A percentile compares a stretch with the other conserved stretches of the same genome.
Evolutionary conservation across 2,888 invertebrate genomes (phyloP).

Genomic region (Crepidodera aurea): DNA sequence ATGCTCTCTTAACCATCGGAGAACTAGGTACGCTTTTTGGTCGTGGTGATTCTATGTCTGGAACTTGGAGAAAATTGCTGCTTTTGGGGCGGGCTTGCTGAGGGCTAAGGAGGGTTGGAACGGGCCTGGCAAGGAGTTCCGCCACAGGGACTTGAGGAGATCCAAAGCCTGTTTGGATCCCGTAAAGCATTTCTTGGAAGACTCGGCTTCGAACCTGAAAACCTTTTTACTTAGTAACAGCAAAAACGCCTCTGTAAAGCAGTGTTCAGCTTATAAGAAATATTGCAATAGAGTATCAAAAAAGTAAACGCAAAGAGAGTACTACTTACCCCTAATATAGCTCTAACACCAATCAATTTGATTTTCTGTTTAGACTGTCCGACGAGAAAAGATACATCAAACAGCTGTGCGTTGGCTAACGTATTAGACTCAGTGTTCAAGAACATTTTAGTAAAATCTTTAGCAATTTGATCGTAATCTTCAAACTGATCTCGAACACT

Average conservation of each 20-base stretch:
- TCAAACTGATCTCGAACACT: conserved; percentile 94
- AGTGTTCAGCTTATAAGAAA: too few species aligned
- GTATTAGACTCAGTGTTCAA: conserved; percentile 83
- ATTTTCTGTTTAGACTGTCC: conserved; percentile 90
- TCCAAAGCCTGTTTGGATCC: conserved; percentile 92
- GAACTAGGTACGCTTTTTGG: conserved; percentile 94
- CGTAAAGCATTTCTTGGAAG: conserved; percentile 95
- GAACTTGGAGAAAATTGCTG: conserved; percentile 86
- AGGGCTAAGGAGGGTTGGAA: conserved; percentile 85
- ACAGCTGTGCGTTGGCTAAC: conserved; percentile 80
- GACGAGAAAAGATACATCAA: conserved; percentile 90
- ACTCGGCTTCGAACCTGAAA: conserved; percentile 71
- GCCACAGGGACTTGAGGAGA: conserved; percentile 93
- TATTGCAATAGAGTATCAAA: background rate
- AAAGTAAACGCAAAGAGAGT: background rate
- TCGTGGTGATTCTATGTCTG: conserved; percentile 86
- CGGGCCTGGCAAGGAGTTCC: conserved; percentile 84
- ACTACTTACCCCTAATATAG: conserved; percentile 83
- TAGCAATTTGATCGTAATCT: conserved; percentile 92
- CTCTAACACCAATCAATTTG: conserved; percentile 88
- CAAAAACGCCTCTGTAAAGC: too few species aligned
- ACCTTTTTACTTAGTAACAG: too few species aligned
- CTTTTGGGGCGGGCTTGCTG: conserved; percentile 87
- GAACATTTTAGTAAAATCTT: conserved; percentile 90
- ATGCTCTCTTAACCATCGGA: conserved; percentile 92